These are phyloP conservation scores for Vidua macroura DNA, from an alignment of 2,113 vertebrate genomes.

Conservation along the genomic window DNA sequence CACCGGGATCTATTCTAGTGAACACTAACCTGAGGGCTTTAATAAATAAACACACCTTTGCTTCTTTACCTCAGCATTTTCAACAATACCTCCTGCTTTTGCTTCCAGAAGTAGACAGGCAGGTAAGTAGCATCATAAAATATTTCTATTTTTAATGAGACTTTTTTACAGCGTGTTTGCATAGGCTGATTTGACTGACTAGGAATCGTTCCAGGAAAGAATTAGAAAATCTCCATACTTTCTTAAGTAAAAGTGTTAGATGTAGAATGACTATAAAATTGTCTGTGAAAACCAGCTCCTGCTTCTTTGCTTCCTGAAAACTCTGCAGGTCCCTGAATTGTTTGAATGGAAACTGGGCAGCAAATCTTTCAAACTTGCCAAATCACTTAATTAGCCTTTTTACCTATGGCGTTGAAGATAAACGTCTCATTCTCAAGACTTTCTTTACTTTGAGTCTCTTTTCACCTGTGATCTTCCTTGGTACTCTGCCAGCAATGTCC, in stretches of 20 bases:
- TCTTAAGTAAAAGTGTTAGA: not conserved
- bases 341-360: not conserved
- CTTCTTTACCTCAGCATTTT: slow-evolving; percentile 86
- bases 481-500: not conserved
- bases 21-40: slow-evolving; percentile 88
- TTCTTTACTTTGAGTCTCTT: not conserved
- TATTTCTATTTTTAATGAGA: slow-evolving; percentile 8
- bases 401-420: not conserved
- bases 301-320: not conserved
- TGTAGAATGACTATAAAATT: not conserved
- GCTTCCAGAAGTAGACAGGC: slow-evolving; percentile 86
- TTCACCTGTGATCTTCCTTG: not conserved
- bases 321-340: not conserved
- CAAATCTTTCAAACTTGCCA: not conserved
- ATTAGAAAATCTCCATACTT: not conserved
- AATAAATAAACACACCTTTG: slow-evolving; percentile 89
- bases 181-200: not conserved
- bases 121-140: slow-evolving; percentile 74
- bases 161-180: not conserved
- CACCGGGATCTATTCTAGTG: slow-evolving; percentile 87
- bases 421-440: not conserved
- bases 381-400: not conserved
- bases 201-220: not conserved
- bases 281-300: not conserved
- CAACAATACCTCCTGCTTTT: slow-evolving; percentile 87